Base-by-base conservation (phyloP, 2,113 vertebrate genomes). In the Cyanistes caeruleus region DNA sequence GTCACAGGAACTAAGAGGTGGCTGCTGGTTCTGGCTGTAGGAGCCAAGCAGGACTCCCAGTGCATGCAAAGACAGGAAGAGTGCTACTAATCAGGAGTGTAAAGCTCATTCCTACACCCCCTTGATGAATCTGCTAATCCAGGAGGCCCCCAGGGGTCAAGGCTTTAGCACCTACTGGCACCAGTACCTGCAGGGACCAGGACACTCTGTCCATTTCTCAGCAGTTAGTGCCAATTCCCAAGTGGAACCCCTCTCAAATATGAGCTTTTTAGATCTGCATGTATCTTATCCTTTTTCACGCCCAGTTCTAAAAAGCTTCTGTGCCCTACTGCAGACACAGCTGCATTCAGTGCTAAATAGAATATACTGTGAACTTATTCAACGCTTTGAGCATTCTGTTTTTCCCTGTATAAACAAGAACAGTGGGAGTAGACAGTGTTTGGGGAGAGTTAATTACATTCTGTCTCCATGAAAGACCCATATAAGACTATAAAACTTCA, bases 151-250 rank as follows among this genome's bases (percentile, higher is more conserved):
- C 39, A 55, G 14, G 11, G 15, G 13, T 31, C 43, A 83, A 51
- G 27, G 33, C 28, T 93, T 73, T 60, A 30, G 64, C 83, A 86
- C 23, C 43, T 23, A 3, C 33, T 33, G 43, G 35, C 33, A 43
- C 10, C 19, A 33, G 0, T 11, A 24, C 7, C 79, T 79, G 41
- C 3, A 1, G 56, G 49, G 65, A 33, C 28, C 23, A 37, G 49
- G 58, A 16, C 20, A 59, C 30, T 0, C 0, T 35, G 39, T 17
- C 9, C 10, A 6, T 25, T 23, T 56, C 84, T 60, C 70, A 72
- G 70, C 13, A 83, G n/a, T 28, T 62, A 68, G 27, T 79, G 46
- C 6, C 23, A 33, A 13, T 41, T 81, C 24, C 31, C 24, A 63
- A 62, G 67, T 13, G 35, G n/a, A 90, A 39, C 44, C 88, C n/a